These are phyloP conservation scores for Gadus chalcogrammus DNA, from an alignment of 2,113 vertebrate species.

Conservation along the genomic window DNA sequence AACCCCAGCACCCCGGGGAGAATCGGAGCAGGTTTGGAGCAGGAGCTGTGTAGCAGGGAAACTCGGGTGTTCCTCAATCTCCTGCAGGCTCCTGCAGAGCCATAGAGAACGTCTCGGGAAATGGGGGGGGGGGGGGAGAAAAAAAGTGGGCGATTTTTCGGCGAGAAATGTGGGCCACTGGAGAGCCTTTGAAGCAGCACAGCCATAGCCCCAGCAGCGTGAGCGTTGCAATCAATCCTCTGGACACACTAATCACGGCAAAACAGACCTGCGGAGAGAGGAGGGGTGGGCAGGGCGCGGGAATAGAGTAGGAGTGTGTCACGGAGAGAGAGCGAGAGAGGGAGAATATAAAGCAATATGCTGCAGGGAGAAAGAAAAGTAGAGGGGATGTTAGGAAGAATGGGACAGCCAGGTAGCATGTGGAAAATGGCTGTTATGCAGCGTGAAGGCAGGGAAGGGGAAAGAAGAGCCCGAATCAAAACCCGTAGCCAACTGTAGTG, in stretches of 20 bases:
- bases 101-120: constrained; percentile 16
- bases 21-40: constrained; percentile 24
- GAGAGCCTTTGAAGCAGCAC: constrained; percentile 3
- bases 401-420: constrained; percentile 38
- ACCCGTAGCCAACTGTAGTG: constrained; percentile 44
- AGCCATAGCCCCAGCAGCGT: not conserved
- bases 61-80: constrained; percentile 11
- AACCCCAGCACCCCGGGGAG: not conserved
- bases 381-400: constrained; percentile 5
- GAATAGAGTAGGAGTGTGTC: not conserved
- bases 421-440: constrained; percentile 42
- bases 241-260: constrained; percentile 1
- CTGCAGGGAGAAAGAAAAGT: constrained; percentile 8
- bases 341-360: not conserved
- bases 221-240: constrained; percentile 15
- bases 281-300: not conserved
- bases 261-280: constrained; percentile 7
- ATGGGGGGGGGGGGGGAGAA: constrained; percentile 1
- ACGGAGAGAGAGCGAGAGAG: no score
- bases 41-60: not conserved
- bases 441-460: constrained; percentile 44
- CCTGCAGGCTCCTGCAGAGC: constrained; percentile 19
- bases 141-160: not conserved
- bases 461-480: constrained; percentile 46
- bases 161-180: constrained; percentile 9